Percentiles rank a stretch among this genome's conserved stretches.
phyloP scores from a whole-genome alignment of 1,140 invertebrate genomes.

The Philotrypesis tridentata region DNA sequence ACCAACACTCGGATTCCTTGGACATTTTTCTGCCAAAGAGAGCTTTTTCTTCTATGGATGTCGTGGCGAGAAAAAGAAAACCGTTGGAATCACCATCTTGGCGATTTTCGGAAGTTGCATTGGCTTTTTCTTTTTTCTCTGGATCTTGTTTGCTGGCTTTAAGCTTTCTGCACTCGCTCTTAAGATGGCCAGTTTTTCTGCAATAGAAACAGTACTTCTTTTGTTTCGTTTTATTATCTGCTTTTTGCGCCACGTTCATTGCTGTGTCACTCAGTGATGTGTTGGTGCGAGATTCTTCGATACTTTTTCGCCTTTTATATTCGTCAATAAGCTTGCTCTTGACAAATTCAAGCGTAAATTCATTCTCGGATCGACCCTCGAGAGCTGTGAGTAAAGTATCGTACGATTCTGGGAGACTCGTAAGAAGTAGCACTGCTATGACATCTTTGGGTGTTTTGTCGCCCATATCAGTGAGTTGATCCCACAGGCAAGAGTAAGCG shows the following conservation, averaged over 20 bases:
- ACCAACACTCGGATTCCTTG: background rate
- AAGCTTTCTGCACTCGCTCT: slow-evolving; percentile 15
- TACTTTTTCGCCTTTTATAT: slow-evolving; percentile 36
- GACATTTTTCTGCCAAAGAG: background rate
- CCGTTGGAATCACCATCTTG: too few species aligned
- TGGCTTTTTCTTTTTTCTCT: slow-evolving; percentile 35
- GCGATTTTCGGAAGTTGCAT: too few species aligned
- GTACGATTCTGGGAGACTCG: slow-evolving; percentile 39
- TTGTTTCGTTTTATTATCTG: background rate
- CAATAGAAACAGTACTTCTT: slow-evolving; percentile 40
- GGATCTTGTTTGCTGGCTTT: slow-evolving; percentile 29
- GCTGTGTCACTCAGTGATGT: background rate
- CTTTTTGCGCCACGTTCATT: background rate
- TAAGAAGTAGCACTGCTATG: background rate
- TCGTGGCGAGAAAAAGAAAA: background rate
- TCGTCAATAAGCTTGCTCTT: slow-evolving; percentile 47
- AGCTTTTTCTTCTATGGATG: too few species aligned
- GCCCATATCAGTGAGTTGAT: background rate
- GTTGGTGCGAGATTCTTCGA: background rate
- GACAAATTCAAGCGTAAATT: slow-evolving; percentile 41
- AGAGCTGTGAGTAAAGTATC: slow-evolving; percentile 39
- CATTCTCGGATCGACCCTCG: slow-evolving; percentile 45
- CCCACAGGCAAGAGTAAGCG: background rate
- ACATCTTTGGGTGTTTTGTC: background rate
- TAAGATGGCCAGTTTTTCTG: slow-evolving; percentile 38